phyloP scores from a whole-genome alignment of 1,140 invertebrate species.

The Pseudoatta argentina region DNA sequence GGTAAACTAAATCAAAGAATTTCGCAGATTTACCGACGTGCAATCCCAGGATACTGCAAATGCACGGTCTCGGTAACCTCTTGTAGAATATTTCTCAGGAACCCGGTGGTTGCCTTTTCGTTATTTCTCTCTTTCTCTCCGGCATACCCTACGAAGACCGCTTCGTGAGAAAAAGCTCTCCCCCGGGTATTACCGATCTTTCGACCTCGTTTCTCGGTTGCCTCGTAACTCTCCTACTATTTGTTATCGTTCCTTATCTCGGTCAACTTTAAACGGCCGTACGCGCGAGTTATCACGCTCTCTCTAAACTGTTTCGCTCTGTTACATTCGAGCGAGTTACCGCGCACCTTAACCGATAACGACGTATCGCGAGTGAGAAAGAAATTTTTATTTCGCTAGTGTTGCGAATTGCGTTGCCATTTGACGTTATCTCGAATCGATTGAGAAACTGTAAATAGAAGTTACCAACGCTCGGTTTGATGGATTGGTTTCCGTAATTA shows the following conservation, averaged over 20 bases:
- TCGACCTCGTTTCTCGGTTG: constrained; percentile 74
- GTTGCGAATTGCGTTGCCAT: constrained; percentile 51
- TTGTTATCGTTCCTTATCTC: constrained; percentile 76
- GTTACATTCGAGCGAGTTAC: constrained; percentile 48
- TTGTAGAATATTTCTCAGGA: constrained; percentile 72
- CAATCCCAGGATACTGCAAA: constrained; percentile 74
- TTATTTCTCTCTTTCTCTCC: constrained; percentile 57
- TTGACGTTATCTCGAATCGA: constrained; percentile 51
- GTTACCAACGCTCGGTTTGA: constrained; percentile 20
- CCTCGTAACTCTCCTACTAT: constrained; percentile 70
- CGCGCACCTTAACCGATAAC: constrained; percentile 47
- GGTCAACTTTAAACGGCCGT: constrained; percentile 72
- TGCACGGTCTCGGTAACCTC: constrained; percentile 70
- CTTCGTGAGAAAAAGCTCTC: constrained; percentile 71
- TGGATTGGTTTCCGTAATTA: constrained; percentile 49
- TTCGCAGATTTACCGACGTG: constrained; percentile 75
- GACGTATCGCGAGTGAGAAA: constrained; percentile 47
- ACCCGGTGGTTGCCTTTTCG: constrained; percentile 47
- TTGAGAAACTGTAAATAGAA: constrained; percentile 53
- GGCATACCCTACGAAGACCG: constrained; percentile 54
- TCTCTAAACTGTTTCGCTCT: constrained; percentile 65
- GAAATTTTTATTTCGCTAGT: constrained; percentile 54
- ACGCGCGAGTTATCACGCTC: constrained; percentile 65
- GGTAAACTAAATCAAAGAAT: constrained; percentile 79
- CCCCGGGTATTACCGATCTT: constrained; percentile 76